These are phyloP conservation scores for Aradus depressus DNA, from an alignment of 2,888 invertebrate genomes.

Conservation along the genomic window DNA sequence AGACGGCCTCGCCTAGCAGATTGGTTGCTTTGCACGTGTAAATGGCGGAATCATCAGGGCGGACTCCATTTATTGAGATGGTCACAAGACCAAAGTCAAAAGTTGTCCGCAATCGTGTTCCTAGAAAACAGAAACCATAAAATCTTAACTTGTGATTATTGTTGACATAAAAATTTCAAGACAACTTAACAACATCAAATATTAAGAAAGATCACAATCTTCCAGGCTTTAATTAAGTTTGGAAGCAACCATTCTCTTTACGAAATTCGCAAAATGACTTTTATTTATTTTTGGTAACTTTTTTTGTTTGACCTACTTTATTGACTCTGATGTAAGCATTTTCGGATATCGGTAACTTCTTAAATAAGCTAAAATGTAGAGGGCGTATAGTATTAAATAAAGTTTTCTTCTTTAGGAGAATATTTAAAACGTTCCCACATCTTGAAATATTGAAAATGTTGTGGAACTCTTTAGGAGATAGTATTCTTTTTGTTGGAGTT, in stretches of 20 bases:
- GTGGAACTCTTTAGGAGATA: too few relatives aligned
- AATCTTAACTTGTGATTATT: background rate
- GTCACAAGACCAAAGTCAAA: slow-evolving; percentile 96
- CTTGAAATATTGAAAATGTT: too few relatives aligned
- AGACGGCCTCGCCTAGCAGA: slow-evolving; percentile 85
- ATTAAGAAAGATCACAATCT: background rate
- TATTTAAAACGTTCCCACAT: too few relatives aligned
- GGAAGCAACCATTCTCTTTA: background rate
- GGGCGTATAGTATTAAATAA: too few relatives aligned
- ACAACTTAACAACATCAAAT: background rate
- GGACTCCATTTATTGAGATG: slow-evolving; percentile 72
- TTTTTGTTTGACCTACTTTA: too few relatives aligned
- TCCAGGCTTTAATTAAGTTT: background rate
- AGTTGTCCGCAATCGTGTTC: slow-evolving; percentile 76
- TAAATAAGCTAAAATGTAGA: too few relatives aligned
- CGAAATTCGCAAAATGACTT: background rate
- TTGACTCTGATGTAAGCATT: too few relatives aligned
- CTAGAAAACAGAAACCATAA: slow-evolving; percentile 24
- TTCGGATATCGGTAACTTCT: too few relatives aligned
- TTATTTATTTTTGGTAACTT: too few relatives aligned
- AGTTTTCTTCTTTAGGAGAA: too few relatives aligned
- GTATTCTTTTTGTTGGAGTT: too few relatives aligned
- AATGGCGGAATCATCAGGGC: slow-evolving; percentile 85
- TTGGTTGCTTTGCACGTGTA: slow-evolving; percentile 94
- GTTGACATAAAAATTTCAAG: background rate